These are phyloP conservation scores for Falco naumanni DNA, from an alignment of 2,797 vertebrate species.

Conservation along the genomic window DNA sequence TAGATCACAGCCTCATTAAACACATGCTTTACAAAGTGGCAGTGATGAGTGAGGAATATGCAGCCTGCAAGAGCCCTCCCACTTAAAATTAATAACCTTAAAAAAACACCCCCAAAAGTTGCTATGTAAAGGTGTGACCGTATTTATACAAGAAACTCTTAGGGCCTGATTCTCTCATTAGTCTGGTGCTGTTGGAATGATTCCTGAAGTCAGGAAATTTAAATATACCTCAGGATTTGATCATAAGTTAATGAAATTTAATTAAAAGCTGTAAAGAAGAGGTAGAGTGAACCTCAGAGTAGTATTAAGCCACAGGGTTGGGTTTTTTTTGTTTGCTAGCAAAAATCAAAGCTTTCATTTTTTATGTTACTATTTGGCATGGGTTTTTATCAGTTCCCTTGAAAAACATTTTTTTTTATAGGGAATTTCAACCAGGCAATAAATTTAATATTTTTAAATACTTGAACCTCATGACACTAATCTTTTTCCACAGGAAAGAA, in stretches of 20 bases:
- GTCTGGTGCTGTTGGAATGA: background rate
- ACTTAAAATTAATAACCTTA: background rate
- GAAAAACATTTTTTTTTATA: background rate
- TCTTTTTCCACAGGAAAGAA: background rate
- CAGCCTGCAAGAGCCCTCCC: background rate
- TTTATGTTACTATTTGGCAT: background rate
- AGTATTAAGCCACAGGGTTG: background rate
- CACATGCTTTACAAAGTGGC: background rate
- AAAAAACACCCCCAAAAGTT: background rate
- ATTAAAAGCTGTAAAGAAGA: conserved; percentile 11
- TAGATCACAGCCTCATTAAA: background rate
- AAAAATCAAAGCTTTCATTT: background rate
- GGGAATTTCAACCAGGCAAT: background rate
- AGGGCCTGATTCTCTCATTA: background rate
- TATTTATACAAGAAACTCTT: background rate
- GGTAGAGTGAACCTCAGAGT: background rate
- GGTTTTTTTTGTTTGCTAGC: background rate
- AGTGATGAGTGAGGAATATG: background rate
- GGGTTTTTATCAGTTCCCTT: background rate
- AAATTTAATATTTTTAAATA: background rate
- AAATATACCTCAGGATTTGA: background rate
- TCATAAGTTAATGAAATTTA: background rate
- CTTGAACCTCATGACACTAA: background rate
- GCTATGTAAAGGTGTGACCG: background rate
- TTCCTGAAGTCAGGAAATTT: background rate